Evolutionary conservation across 2,113 vertebrate genomes (phyloP).

Genomic region (Lophura nycthemera): DNA sequence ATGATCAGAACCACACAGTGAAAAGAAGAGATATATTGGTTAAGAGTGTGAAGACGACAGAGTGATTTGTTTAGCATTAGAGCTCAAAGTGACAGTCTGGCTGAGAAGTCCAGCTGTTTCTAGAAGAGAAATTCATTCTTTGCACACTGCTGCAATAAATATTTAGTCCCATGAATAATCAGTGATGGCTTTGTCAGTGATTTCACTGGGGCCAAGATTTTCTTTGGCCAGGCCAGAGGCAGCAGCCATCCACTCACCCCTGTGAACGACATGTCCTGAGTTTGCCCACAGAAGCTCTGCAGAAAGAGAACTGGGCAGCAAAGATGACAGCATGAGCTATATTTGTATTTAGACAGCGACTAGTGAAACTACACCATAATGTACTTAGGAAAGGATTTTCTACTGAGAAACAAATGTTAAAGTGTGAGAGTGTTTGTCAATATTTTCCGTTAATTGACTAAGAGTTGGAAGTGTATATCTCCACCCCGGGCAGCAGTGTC

Average conservation of each 20-base stretch:
- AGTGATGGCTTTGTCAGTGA: neutral
- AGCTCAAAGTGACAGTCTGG: neutral
- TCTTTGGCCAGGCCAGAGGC: neutral
- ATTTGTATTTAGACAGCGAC: neutral
- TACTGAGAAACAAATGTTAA: conserved; percentile 9
- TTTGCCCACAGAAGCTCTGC: neutral
- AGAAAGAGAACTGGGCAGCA: neutral
- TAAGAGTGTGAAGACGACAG: neutral
- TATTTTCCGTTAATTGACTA: conserved; percentile 35
- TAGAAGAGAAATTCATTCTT: neutral
- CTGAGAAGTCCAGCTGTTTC: neutral
- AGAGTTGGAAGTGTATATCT: neutral
- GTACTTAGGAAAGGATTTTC: conserved; percentile 2
- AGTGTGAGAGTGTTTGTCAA: neutral
- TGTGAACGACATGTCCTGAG: neutral
- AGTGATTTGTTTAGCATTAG: neutral
- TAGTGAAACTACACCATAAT: neutral
- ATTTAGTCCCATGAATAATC: neutral
- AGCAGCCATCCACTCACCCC: neutral
- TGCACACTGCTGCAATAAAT: neutral
- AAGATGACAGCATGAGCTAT: neutral
- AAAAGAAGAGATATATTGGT: neutral
- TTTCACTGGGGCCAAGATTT: neutral
- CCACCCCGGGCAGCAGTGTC: neutral
- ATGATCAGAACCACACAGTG: neutral